Evolutionary conservation across 2,113 vertebrate genomes (phyloP).

Genomic region (Pao palembangensis): DNA sequence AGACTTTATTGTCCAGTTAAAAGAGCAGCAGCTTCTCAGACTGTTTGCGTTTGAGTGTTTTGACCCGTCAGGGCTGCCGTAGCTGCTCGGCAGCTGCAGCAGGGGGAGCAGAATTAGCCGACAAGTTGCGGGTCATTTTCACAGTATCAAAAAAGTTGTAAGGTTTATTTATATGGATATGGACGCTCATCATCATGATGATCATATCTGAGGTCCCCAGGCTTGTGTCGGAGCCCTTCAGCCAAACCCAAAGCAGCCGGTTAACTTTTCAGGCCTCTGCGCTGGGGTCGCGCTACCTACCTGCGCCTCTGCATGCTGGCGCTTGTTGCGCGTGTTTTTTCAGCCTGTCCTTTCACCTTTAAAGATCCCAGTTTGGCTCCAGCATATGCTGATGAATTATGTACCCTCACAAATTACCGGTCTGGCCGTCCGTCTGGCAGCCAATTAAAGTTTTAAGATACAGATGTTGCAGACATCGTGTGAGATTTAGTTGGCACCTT

Average conservation of each 20-base stretch:
- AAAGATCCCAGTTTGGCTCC: constrained; percentile 26
- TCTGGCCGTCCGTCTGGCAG: constrained; percentile 51
- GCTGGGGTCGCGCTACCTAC: background rate
- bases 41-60: no score
- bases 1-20: no score
- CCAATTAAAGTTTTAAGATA: constrained; percentile 70
- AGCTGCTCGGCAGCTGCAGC: no score
- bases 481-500: constrained; percentile 47
- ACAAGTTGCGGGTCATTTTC: no score
- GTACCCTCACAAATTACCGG: constrained; percentile 63
- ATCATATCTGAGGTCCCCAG: no score
- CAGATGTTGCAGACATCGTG: constrained; percentile 61
- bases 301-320: background rate
- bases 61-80: no score
- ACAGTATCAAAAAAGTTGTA: no score
- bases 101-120: no score
- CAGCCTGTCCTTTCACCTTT: constrained; percentile 24
- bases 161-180: no score
- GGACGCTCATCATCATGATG: no score
- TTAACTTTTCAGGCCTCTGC: background rate
- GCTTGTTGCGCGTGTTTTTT: background rate
- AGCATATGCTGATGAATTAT: constrained; percentile 69
- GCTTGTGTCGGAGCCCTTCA: no score
- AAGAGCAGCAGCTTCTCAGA: no score
- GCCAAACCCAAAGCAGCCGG: background rate